Evolutionary conservation across 2,888 invertebrate genomes (phyloP).

Genomic region (Hermaeophaga mercurialis): DNA sequence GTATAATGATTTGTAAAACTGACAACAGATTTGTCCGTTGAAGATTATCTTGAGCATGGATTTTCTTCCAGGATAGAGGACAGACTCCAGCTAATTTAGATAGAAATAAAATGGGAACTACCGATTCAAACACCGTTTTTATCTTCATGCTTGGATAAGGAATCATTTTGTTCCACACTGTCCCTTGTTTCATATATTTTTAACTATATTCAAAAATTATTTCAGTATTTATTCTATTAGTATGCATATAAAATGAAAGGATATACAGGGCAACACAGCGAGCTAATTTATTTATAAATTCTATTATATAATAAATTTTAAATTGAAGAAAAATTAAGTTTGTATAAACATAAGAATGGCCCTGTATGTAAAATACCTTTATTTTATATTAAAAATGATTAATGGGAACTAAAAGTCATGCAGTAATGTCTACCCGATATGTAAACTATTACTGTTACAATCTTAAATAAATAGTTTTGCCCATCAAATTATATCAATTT

Average conservation of each 20-base stretch:
- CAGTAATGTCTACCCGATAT: too few species aligned
- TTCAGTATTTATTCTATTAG: too few species aligned
- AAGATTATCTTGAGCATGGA: slow-evolving; percentile 13
- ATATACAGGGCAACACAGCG: too few species aligned
- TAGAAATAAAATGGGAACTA: slow-evolving; percentile 28
- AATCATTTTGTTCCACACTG: slow-evolving; percentile 22
- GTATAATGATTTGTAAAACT: slow-evolving; percentile 20
- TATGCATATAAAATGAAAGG: too few species aligned
- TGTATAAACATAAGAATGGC: too few species aligned
- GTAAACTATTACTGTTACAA: not conserved
- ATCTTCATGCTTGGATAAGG: slow-evolving; percentile 9
- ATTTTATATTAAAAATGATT: too few species aligned
- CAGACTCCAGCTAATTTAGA: slow-evolving; percentile 30
- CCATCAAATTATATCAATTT: slow-evolving; percentile 10
- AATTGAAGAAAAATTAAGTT: too few species aligned
- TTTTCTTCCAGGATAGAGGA: slow-evolving; percentile 16
- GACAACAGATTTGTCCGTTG: slow-evolving; percentile 20
- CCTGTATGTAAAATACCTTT: not conserved
- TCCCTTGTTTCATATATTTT: too few species aligned
- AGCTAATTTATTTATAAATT: too few species aligned
- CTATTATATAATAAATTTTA: too few species aligned
- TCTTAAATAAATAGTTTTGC: slow-evolving; percentile 1
- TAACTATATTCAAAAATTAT: too few species aligned
- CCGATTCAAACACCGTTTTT: slow-evolving; percentile 25
- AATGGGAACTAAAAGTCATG: slow-evolving; percentile 1